Base-by-base conservation (phyloP, 1,140 invertebrate genomes). In the Aporrectodea caliginosa region DNA sequence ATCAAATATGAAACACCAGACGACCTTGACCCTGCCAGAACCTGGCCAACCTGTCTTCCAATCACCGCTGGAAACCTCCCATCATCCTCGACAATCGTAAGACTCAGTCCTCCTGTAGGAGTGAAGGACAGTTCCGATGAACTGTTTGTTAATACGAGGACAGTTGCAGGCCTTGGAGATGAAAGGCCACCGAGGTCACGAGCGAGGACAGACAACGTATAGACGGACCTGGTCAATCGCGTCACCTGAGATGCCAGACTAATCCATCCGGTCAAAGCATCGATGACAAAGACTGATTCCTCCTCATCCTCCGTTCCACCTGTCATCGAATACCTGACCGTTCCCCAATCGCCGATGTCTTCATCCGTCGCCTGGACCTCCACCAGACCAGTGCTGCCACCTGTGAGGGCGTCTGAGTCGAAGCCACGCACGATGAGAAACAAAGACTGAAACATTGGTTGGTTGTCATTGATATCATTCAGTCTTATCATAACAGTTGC, bases 1-100 rank as follows among this genome's bases (percentile, higher is more conserved):
- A 98, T 96, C 0, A 92, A 91, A 88, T 95, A 98, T 6, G 89
- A 91, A 12, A 94, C 6, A 58, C 6, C 22, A 6, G 6, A 6
- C 22, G 6, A 12, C 43, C 43, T 6, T 22, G 43, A 58, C 6
- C 43, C 43, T 6, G 22, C 43, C 43, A 12, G 43, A 58, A 58
- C 43, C 22, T 58, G 43, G 43, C 43, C 43, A 6, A 58, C 43
- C 22, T 58, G 6, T 58, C 43, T 58, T 58, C 43, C 43, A 58
- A 58, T 22, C 22, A 6, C 22, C 6, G 43, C 43, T 58, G 43
- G 43, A 58, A 58, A 22, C 43, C 43, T 58, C 22, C 43, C 43
- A 58, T 58, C 43, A 22, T 58, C 43, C 22, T 58, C 43, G 6
- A 58, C 43, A 6, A 58, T 58, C 6, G 22, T 12, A 22, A 58